A percentile compares a stretch with the other conserved stretches of the same genome.
These are phyloP conservation scores for Alethe castanea DNA, from an alignment of 2,113 vertebrate genomes.

Conservation along the genomic window DNA sequence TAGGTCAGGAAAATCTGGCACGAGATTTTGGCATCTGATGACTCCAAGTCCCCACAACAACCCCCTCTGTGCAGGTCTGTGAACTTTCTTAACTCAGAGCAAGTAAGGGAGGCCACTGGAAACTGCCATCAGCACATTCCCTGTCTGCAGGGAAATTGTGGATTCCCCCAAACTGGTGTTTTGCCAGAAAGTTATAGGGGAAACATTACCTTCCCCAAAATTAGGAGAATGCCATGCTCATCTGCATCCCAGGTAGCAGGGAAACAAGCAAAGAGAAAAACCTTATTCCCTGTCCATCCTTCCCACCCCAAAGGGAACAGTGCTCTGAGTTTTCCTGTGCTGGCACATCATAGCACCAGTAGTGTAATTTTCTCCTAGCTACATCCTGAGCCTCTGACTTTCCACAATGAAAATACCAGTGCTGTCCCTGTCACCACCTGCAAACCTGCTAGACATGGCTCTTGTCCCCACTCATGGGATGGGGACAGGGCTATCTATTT, in stretches of 20 bases:
- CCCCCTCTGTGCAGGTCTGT: not conserved
- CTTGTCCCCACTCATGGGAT: not conserved
- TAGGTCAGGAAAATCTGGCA: not conserved
- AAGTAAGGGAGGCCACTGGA: not conserved
- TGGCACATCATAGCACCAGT: not conserved
- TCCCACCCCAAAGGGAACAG: not conserved
- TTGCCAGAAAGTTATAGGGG: not conserved
- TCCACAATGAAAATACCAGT: fast-evolving
- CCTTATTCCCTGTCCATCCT: not conserved
- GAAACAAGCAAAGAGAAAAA: not conserved
- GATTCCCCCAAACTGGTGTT: not conserved
- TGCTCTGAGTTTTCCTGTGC: not conserved
- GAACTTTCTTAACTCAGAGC: not conserved
- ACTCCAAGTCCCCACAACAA: fast-evolving
- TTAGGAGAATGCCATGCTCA: not conserved
- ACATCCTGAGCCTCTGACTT: not conserved
- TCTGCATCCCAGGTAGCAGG: not conserved
- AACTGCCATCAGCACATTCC: not conserved
- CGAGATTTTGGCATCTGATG: not conserved
- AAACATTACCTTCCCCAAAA: not conserved
- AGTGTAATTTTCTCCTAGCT: not conserved
- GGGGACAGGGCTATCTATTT: not conserved
- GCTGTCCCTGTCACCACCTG: not conserved
- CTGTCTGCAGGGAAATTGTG: not conserved
- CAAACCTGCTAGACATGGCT: not conserved